Evolutionary conservation across 2,888 invertebrate genomes (phyloP), one percentile per base, ranked within the genome.

Genomic region (Archips xylosteana): DNA sequence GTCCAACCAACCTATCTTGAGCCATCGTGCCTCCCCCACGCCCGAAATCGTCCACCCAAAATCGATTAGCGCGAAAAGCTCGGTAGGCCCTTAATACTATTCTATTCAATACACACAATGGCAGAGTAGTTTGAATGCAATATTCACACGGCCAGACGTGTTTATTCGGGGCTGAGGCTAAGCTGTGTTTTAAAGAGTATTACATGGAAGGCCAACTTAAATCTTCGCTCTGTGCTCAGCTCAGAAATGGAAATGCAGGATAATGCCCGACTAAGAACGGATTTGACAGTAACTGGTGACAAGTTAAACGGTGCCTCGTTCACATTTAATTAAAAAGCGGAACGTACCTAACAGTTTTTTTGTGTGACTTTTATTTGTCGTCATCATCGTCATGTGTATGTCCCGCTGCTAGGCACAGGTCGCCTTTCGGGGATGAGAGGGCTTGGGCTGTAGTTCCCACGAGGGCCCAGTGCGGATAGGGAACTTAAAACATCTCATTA

Each of bases 211-310:
- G 83, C 82, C 70, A 78, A 82, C 80, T 85, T 82, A 84, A 86
- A 85, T 83, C 84, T 81, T 76, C 78, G 81, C 77, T 82, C 81
- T 79, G 74, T 83, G 83, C 84, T 85, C 80, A 78, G 81, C 80
- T 85, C 85, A 85, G 85, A 86, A 88, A 88, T 88, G 88, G 82
- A 87, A 89, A 89, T 88, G 80, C 81, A 79, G 83, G 85, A 85
- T 88, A 88, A 88, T 78, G 67, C 82, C 79, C 78, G 83, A 86
- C 85, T 87, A 77, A 87, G 81, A 80, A 79, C 78, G 85, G 87
- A 86, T 81, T 79, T 73, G 75, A 73, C 74, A 77, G 68, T 73
- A 77, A 76, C 78, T 70, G 76, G 81, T 76, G 82, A 83, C 85
- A 87, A 84, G 81, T 83, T 82, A 84, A 85, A 87, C 83, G 79